Evolutionary conservation across 2,113 vertebrate genomes (phyloP), one percentile per base, ranked within the genome.

Genomic region (Phylloscopus trochilus): DNA sequence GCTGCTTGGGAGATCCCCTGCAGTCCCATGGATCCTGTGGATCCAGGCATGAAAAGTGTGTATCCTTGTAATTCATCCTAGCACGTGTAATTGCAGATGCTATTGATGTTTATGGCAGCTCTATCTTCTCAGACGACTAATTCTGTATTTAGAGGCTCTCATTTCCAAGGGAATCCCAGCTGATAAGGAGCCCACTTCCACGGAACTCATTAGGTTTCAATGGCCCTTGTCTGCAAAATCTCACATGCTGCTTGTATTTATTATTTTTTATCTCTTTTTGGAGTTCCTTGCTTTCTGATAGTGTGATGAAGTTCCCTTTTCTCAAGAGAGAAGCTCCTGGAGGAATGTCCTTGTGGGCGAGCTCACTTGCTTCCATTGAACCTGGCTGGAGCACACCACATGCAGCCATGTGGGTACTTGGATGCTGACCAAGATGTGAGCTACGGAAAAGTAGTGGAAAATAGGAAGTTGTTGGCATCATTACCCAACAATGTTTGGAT

Each of bases 141-240:
- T 59, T 79, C 69, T 53, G 67, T 43, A 6, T 69, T 72, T 89
- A 58, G 52, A 89, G 69, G 60, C 69, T 72, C 4, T 73, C 1
- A 24, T 67, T 87, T 95, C 81, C 28, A 18, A 68, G 78, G 66
- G 73, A 84, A 69, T 91, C 82, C 74, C 72, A 13, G 58, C 21
- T 68, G 63, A 44, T 76, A 33, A 78, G 90, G 80, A 88, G 26
- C 33, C 53, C 22, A 9, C 37, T 62, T 90, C 67, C 37, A 46
- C 4, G 13, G 63, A 83, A 60, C 62, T 82, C 6, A 1, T 84
- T 79, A 66, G 39, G 60, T 49, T 90, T 84, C 67, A 33, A 11
- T 64, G 31, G 55, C 46, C 41, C 24, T 90, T 90, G 56, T 63
- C n/a, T 81, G 43, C 26, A 60, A 81, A 81, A 87, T 81, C 47